Base-by-base conservation (phyloP, 2,888 invertebrate genomes). In the Nomada fabriciana region DNA sequence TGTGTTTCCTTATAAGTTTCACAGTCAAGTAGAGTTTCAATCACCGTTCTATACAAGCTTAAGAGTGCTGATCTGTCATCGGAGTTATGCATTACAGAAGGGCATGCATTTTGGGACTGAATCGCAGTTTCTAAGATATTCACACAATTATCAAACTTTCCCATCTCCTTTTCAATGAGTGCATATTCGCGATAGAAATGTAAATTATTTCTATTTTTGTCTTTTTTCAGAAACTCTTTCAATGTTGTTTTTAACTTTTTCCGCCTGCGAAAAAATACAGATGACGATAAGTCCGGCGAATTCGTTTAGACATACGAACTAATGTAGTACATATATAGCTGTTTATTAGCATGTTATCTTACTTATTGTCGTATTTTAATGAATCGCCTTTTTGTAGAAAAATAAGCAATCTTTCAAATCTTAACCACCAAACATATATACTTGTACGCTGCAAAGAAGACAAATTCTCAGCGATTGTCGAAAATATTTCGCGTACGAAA, bases 121-220 rank as follows among this genome's bases (percentile, higher is more conserved):
- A 95, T 91, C 7, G 95, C 94, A 29, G 94, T 95, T 86, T 94
- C 93, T 52, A 96, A 93, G 67, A 96, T 94, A 84, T 94, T 95
- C n/a, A 95, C 85, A 74, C 95, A 94, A 59, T 89, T 94, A 18
- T 94, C 94, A 10, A 90, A 83, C 86, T 94, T 94, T 20, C 94
- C 95, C 50, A 95, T 91, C 91, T 96, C 95, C 70, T 94, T 94
- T 90, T 96, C 96, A 74, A 96, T 94, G 65, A 96, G 90, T 11
- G 96, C 96, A 90, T 96, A 96, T 91, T 96, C 96, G 5, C 94
- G 94, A 89, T 96, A 96, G 82, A 95, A 95, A 70, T 95, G 93
- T 29, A 95, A 90, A 84, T 95, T 95, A 84, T 95, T 95, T 47
- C 96, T 93, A 89, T 96, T 95, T 52, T 94, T 94, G 0, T 94